Evolutionary conservation across 2,888 invertebrate species (phyloP), one percentile per base, ranked within the genome.

Genomic region (Heliconius ismenius): DNA sequence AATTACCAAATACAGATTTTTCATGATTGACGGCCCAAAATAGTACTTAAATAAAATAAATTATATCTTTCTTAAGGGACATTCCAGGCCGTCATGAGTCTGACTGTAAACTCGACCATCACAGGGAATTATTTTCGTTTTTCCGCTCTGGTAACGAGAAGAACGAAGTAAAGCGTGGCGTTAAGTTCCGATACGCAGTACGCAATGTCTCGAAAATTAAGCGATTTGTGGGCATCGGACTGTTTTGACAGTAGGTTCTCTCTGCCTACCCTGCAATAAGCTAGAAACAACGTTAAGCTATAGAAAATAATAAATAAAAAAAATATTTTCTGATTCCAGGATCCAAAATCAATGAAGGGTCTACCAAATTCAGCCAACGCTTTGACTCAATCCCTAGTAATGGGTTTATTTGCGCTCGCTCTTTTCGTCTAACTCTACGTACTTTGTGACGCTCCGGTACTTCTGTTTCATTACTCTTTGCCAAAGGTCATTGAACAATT

Each of bases 371-470:
- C 73, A 2, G 77, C 77, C 21, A 36, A 69, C 28, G 28, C 64
- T 21, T 49, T 77, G 18, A 26, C 74, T 7, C 75, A 76, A 49
- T 77, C 77, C 4, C 54, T 77, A 9, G 28, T 73, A 28, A 62
- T 77, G 70, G 64, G 62, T 65, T 58, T 74, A 18, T 36, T 76
- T n/a, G 69, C 74, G 10, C 26, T 79, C 70, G 60, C 73, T 26
- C 39, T 79, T 10, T 32, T 79, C 26, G 26, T 79, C n/a, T 79
- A 79, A 74, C 69, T 64, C 74, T 39, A 36, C 72, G 6, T 43
- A 60, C 28, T 24, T 49, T 60, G 75, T 78, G 62, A 75, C 24
- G 60, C 78, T 73, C 76, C 75, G 75, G 78, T 79, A 78, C 78
- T 74, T 76, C 69, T 58, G 36, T 73, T 73, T 70, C 15, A 75